phyloP scores from a whole-genome alignment of 2,888 invertebrate genomes.

The Pammene fasciana region DNA sequence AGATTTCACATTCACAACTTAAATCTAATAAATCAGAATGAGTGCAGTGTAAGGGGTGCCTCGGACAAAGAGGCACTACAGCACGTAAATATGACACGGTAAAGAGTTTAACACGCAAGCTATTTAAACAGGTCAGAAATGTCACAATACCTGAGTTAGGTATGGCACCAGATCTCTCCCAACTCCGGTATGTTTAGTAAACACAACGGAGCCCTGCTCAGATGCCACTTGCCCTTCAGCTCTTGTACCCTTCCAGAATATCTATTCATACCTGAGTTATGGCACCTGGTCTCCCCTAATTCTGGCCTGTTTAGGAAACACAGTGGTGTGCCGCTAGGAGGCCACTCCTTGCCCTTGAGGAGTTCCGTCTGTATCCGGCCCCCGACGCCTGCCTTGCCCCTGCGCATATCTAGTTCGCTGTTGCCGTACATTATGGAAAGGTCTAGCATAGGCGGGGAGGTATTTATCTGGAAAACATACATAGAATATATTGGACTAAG shows the following conservation, averaged over 20 bases:
- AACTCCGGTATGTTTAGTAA: slow-evolving; percentile 52
- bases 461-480: slow-evolving; percentile 51
- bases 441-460: slow-evolving; percentile 56
- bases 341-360: slow-evolving; percentile 52
- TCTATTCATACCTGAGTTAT: slow-evolving; percentile 52
- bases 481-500: neutral
- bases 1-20: too few relatives aligned
- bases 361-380: slow-evolving; percentile 52
- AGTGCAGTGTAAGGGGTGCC: too few relatives aligned
- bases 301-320: slow-evolving; percentile 55
- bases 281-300: slow-evolving; percentile 58
- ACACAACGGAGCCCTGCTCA: slow-evolving; percentile 46
- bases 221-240: slow-evolving; percentile 52
- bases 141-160: neutral
- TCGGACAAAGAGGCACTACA: too few relatives aligned
- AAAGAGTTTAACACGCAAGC: too few relatives aligned
- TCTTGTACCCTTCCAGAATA: too few relatives aligned
- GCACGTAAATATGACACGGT: too few relatives aligned
- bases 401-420: slow-evolving; percentile 38
- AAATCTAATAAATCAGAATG: too few relatives aligned
- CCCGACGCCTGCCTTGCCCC: slow-evolving; percentile 45
- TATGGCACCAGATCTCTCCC: slow-evolving; percentile 50
- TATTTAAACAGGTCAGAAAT: too few relatives aligned
- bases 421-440: slow-evolving; percentile 54
- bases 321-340: slow-evolving; percentile 45